Evolutionary conservation across 2,888 invertebrate genomes (phyloP), one percentile per base, ranked within the genome.

Genomic region (Branchinecta sandiegonensis): DNA sequence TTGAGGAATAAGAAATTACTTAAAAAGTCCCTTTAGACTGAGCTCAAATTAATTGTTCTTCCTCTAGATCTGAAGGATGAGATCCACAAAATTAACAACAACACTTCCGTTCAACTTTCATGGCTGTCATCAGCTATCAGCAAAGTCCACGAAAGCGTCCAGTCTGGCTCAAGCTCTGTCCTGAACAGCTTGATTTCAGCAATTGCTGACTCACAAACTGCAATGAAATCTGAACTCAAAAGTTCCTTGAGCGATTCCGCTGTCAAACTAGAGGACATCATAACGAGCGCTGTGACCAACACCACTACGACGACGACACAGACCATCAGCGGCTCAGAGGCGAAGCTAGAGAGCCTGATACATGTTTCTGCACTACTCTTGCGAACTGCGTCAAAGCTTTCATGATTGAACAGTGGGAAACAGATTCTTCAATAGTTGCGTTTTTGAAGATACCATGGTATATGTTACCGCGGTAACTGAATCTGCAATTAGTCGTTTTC

Each of bases 81-180:
- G 8, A 9, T 56, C 14, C 63, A 56, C 23, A n/a, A 56, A 23
- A n/a, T 56, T 56, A 56, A 23, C 63, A 56, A 56, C 23, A 56
- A n/a, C 2, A 56, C 63, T 10, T 56, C 63, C n/a, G 23, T 23
- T 9, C 63, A 23, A 10, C n/a, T 56, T n/a, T 56, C 63, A 56
- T 56, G 63, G 63, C 63, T 56, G 3, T 56, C 63, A 23, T 10
- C 63, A 23, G 63, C 63, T 17, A 56, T 56, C 23, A 56, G 14
- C 63, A 56, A 56, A 56, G 63, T 56, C 63, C 63, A 56, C 10
- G 63, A 56, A 56, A 56, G 63, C 23, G 63, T 56, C 23, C 63
- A 56, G 23, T 17, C 63, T 17, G 63, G 63, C 23, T n/a, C 63
- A 8, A 23, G 23, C n/a, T 56, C 23, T 56, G 23, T 56, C n/a